phyloP scores from a whole-genome alignment of 2,888 invertebrate genomes.

The Siphonodentalium dalli region DNA sequence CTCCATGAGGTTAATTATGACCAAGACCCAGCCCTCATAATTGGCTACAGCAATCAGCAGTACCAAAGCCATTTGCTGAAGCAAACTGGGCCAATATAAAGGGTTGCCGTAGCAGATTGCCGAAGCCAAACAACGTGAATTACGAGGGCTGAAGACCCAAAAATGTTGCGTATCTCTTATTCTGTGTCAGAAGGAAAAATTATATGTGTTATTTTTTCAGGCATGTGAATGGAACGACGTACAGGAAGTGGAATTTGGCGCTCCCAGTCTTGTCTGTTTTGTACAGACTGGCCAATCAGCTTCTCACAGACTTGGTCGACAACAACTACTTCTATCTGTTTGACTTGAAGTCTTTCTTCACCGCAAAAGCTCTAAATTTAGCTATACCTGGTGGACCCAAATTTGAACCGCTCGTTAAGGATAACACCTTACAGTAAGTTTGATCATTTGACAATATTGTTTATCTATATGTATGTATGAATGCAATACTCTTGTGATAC shows the following conservation, averaged over 20 bases:
- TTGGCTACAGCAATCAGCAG: too few species aligned
- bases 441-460: too few species aligned
- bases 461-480: neutral
- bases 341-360: constrained; percentile 99
- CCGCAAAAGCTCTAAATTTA: constrained; percentile 98
- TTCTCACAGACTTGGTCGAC: constrained; percentile 96
- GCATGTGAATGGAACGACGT: constrained; percentile 94
- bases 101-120: too few species aligned
- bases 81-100: too few species aligned
- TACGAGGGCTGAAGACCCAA: too few species aligned
- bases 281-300: constrained; percentile 95
- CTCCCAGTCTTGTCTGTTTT: constrained; percentile 97
- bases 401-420: constrained; percentile 98
- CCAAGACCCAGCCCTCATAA: too few species aligned
- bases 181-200: neutral
- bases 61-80: too few species aligned
- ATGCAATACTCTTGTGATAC: constrained; percentile 1
- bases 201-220: constrained; percentile 63
- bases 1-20: too few species aligned
- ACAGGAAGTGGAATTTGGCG: constrained; percentile 93
- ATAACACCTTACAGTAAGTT: constrained; percentile 87
- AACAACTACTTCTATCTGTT: constrained; percentile 99
- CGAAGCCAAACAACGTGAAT: too few species aligned
- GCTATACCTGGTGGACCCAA: constrained; percentile 99
- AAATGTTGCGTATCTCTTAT: too few species aligned